Percentiles rank a stretch among this genome's conserved stretches.
Conservation (phyloP, 23 tunicate genomes). For the Halocynthia roretzi region DNA sequence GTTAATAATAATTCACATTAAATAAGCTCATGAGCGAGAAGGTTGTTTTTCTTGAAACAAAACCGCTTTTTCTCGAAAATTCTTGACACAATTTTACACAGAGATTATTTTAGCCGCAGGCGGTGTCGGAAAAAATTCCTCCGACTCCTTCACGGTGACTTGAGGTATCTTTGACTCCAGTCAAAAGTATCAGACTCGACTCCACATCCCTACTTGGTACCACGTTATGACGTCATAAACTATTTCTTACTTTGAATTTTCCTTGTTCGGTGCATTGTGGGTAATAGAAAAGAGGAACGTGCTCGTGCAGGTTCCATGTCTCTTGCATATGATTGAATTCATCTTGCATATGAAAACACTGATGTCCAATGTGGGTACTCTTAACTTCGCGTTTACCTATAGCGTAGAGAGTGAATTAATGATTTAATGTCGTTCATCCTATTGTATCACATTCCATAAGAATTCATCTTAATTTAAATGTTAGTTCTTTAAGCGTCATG, state of each 20-base stretch:
- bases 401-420: neutral
- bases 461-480: neutral
- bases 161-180: neutral
- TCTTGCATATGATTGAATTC: constrained; percentile 20
- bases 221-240: neutral
- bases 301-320: constrained; percentile 5
- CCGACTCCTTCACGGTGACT: neutral
- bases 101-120: neutral
- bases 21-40: neutral
- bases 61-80: no score
- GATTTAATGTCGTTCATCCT: neutral
- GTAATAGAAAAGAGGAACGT: constrained; percentile 30
- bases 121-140: neutral
- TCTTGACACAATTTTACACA: no score
- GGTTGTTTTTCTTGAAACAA: neutral
- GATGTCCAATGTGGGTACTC: neutral
- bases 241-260: constrained; percentile 23
- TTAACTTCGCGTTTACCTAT: neutral
- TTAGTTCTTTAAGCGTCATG: neutral
- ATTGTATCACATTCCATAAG: neutral
- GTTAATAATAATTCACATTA: neutral
- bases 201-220: neutral
- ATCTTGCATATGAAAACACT: constrained; percentile 28
- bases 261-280: constrained; percentile 44
- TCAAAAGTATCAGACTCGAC: no score